These are phyloP conservation scores for Acipenser ruthenus DNA, from an alignment of 2,797 vertebrate species.

Conservation along the genomic window DNA sequence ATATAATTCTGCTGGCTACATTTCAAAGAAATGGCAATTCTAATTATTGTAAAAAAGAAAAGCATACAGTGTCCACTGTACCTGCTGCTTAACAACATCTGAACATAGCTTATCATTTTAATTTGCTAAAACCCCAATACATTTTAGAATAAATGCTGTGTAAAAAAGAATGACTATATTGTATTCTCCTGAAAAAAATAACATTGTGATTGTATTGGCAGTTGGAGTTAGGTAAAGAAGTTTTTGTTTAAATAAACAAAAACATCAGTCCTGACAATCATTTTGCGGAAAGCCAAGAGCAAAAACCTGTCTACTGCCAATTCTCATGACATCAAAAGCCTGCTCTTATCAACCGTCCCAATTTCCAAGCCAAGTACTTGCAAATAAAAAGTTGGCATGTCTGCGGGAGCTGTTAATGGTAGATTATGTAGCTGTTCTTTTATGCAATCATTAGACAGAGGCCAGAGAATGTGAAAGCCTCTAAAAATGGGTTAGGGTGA, in stretches of 20 bases:
- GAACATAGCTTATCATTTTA: too few relatives aligned
- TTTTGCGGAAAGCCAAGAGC: constrained; percentile 19
- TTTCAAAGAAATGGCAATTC: too few relatives aligned
- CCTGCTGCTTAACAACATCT: too few relatives aligned
- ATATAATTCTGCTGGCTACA: constrained; percentile 11
- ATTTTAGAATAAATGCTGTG: too few relatives aligned
- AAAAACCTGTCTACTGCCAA: constrained; percentile 21
- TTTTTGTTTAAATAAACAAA: constrained; percentile 11
- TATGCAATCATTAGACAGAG: constrained; percentile 16
- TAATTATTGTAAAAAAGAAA: too few relatives aligned
- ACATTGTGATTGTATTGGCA: too few relatives aligned
- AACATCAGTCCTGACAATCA: constrained; percentile 23
- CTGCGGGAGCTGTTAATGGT: constrained; percentile 6
- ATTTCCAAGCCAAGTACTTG: constrained; percentile 16
- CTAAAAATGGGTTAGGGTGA: not conserved
- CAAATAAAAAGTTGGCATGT: constrained; percentile 8
- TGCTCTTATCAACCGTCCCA: constrained; percentile 22
- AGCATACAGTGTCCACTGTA: too few relatives aligned
- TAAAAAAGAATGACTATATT: too few relatives aligned
- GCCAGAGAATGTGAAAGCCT: not conserved
- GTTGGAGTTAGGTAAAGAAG: not conserved
- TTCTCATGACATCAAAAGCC: constrained; percentile 18
- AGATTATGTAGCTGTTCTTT: constrained; percentile 11
- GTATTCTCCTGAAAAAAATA: too few relatives aligned
- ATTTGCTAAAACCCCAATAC: too few relatives aligned